Conservation (phyloP, 2,888 invertebrate species). For the Furcula furcula region DNA sequence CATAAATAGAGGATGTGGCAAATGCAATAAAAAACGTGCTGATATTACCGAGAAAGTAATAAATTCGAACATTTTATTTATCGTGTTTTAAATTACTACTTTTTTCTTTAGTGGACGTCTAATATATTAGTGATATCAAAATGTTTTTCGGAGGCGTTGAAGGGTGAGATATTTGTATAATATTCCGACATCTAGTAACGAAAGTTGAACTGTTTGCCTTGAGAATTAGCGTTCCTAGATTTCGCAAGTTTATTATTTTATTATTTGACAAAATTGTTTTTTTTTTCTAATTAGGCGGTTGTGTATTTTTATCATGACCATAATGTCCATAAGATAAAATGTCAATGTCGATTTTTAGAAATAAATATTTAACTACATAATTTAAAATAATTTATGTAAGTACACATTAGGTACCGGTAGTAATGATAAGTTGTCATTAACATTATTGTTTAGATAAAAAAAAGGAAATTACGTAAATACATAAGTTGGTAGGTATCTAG, state of each 20-base stretch:
- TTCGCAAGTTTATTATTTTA: too few relatives aligned
- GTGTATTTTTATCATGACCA: too few relatives aligned
- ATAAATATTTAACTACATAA: constrained; percentile 13
- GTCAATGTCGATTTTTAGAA: constrained; percentile 36
- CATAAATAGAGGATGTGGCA: constrained; percentile 29
- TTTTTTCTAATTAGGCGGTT: background rate
- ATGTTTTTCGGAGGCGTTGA: constrained; percentile 72
- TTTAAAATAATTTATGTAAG: too few relatives aligned
- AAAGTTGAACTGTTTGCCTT: constrained; percentile 74
- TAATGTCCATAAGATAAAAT: too few relatives aligned
- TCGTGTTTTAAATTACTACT: constrained; percentile 18
- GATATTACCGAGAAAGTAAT: constrained; percentile 25
- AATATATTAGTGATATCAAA: constrained; percentile 14
- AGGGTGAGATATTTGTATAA: constrained; percentile 52
- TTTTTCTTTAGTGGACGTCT: constrained; percentile 12
- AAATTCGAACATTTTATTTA: constrained; percentile 22
- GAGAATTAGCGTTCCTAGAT: constrained; percentile 49
- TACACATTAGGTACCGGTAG: too few relatives aligned
- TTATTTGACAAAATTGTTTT: constrained; percentile 1
- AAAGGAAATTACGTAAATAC: too few relatives aligned
- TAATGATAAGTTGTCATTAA: too few relatives aligned
- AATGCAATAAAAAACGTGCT: constrained; percentile 4
- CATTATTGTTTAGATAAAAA: too few relatives aligned
- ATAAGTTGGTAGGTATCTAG: too few relatives aligned
- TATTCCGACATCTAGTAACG: constrained; percentile 28